These are phyloP conservation scores for Coelinius sp. DNA, from an alignment of 2,888 invertebrate species.

Conservation along the genomic window DNA sequence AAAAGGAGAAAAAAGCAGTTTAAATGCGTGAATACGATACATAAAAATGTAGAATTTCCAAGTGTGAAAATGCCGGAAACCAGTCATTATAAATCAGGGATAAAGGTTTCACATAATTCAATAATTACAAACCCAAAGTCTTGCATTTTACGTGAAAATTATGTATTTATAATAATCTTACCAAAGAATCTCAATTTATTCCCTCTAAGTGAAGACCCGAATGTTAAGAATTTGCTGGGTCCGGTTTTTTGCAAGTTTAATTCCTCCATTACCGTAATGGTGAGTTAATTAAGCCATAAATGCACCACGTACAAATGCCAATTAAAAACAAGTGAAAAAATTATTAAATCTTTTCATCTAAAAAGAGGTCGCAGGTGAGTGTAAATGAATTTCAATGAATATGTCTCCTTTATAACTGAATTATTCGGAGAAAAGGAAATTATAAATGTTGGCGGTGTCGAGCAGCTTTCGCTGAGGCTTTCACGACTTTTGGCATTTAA, in stretches of 20 bases:
- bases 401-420: background rate
- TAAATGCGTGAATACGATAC: background rate
- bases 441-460: slow-evolving; percentile 20
- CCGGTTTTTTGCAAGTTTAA: slow-evolving; percentile 41
- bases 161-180: slow-evolving; percentile 59
- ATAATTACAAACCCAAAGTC: slow-evolving; percentile 54
- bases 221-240: slow-evolving; percentile 21
- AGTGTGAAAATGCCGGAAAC: background rate
- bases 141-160: slow-evolving; percentile 46
- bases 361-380: slow-evolving; percentile 9
- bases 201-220: slow-evolving; percentile 33
- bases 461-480: slow-evolving; percentile 41
- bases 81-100: slow-evolving; percentile 32
- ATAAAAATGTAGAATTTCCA: background rate
- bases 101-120: slow-evolving; percentile 50
- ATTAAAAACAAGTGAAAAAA: slow-evolving; percentile 16
- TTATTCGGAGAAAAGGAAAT: too few species aligned
- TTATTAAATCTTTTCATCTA: background rate
- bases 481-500: slow-evolving; percentile 37
- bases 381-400: slow-evolving; percentile 6
- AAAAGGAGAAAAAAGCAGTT: background rate
- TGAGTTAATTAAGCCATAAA: slow-evolving; percentile 53
- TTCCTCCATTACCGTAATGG: slow-evolving; percentile 57
- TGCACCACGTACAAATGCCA: slow-evolving; percentile 25
- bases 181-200: slow-evolving; percentile 52